Evolutionary conservation across 2,888 invertebrate species (phyloP), one percentile per base, ranked within the genome.

Genomic region (Eristalis arbustorum): DNA sequence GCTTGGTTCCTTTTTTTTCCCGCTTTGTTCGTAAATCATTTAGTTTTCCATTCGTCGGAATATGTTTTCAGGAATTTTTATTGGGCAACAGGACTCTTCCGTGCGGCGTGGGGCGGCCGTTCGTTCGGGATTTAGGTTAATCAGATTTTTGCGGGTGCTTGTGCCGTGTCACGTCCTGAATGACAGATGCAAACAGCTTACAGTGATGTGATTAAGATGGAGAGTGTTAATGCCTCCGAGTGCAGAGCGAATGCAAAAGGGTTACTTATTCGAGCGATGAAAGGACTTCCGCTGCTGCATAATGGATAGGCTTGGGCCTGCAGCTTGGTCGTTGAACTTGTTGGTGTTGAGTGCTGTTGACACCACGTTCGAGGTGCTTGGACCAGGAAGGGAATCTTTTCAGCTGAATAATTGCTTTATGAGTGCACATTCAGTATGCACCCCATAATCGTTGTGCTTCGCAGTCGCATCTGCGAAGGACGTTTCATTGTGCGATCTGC

Each of bases 51-150:
- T 79, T 72, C 87, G 75, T 75, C 78, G 57, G 83, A 87, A 87
- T 83, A 83, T 87, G 87, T 83, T 87, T 79, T 75, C 87, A 79
- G 40, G 77, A 66, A 82, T 81, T 82, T 85, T 85, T 87, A 78
- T 87, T 81, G 77, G 81, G 62, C 80, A 84, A 72, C 80, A 75
- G 49, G 49, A 18, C 18, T 18, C 49, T 49, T 18, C 18, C n/a
- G n/a, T n/a, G 42, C 14, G 14, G 42, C 4, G 14, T n/a, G 49
- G 18, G 6, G 8, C 18, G 49, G 67, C 49, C 49, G 49, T n/a
- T 49, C 49, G 49, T n/a, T 49, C 18, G 49, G 79, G 72, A 87
- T 87, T 87, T 87, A 87, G 87, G 87, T 87, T 87, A 87, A 87
- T 87, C 87, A 87, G 85, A 87, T 87, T 87, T 77, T 78, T 82